Conservation (phyloP, 2,113 vertebrate genomes). For the Gasterosteus aculeatus region DNA sequence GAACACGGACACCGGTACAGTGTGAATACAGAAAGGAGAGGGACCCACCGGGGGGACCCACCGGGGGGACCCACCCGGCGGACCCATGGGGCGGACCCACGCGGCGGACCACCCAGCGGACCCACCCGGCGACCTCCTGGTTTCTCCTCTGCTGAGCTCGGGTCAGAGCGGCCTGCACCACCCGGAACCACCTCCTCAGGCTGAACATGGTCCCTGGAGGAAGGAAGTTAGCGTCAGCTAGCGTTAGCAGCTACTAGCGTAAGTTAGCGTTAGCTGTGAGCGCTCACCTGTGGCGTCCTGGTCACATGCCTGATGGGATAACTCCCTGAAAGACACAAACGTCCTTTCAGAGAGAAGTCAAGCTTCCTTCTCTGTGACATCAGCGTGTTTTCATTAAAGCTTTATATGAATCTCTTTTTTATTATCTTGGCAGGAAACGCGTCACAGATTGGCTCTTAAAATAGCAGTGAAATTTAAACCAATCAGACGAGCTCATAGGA, state of each 20-base stretch:
- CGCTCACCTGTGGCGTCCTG: conserved; percentile 42
- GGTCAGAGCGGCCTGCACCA: conserved; percentile 51
- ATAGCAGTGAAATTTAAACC: background rate
- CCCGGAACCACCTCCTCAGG: conserved; percentile 64
- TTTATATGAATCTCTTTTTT: background rate
- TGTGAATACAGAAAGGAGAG: background rate
- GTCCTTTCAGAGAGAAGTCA: no score
- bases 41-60: background rate
- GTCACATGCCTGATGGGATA: conserved; percentile 32
- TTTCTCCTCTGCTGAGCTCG: conserved; percentile 14
- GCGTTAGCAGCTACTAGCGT: no score
- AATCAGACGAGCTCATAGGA: no score
- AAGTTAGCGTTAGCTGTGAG: background rate
- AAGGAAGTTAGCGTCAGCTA: no score
- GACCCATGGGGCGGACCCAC: no score
- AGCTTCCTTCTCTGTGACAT: background rate
- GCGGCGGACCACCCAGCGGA: background rate
- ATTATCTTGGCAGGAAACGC: background rate
- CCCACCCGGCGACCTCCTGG: conserved; percentile 44
- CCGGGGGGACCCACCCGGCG: no score
- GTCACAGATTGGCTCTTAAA: background rate
- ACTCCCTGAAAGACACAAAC: conserved; percentile 59
- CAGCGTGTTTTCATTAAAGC: background rate
- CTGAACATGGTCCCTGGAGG: conserved; percentile 47
- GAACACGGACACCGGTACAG: background rate